These are phyloP conservation scores for Sapayoa aenigma DNA, from an alignment of 2,113 vertebrate genomes.

Conservation along the genomic window DNA sequence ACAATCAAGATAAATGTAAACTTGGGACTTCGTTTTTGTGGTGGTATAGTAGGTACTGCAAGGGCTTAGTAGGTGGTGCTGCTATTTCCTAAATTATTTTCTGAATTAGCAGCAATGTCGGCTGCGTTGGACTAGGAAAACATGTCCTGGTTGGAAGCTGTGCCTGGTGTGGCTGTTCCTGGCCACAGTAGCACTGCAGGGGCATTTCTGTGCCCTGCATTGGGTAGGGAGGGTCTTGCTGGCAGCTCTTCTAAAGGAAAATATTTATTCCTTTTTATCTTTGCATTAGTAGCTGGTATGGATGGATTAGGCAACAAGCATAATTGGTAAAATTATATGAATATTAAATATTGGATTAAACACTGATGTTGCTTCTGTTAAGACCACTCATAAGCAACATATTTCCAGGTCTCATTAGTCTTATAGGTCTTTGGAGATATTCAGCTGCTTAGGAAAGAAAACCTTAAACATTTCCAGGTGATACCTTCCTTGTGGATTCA, in stretches of 20 bases:
- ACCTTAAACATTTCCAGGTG: background rate
- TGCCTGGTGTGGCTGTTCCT: background rate
- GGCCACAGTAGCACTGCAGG: background rate
- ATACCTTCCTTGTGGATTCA: background rate
- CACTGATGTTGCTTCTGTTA: background rate
- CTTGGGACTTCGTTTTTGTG: background rate
- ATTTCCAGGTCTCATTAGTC: background rate
- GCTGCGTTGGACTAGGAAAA: background rate
- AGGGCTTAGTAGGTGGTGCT: slow-evolving; percentile 17
- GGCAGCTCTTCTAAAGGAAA: background rate
- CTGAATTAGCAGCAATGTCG: background rate
- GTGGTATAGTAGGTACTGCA: background rate
- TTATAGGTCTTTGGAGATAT: background rate
- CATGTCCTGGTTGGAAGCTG: background rate
- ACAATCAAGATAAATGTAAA: slow-evolving; percentile 36
- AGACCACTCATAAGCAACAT: background rate
- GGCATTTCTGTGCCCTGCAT: background rate
- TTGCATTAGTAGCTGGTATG: background rate
- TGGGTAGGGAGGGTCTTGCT: background rate
- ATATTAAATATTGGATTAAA: background rate
- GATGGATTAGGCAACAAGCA: background rate
- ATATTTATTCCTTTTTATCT: background rate
- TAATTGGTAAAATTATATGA: background rate
- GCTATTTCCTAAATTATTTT: slow-evolving; percentile 17
- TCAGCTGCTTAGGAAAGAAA: background rate